Percentiles rank a stretch among this genome's conserved stretches.
Evolutionary conservation across 2,888 invertebrate species (phyloP).

Genomic region (Drosophila pegasa): DNA sequence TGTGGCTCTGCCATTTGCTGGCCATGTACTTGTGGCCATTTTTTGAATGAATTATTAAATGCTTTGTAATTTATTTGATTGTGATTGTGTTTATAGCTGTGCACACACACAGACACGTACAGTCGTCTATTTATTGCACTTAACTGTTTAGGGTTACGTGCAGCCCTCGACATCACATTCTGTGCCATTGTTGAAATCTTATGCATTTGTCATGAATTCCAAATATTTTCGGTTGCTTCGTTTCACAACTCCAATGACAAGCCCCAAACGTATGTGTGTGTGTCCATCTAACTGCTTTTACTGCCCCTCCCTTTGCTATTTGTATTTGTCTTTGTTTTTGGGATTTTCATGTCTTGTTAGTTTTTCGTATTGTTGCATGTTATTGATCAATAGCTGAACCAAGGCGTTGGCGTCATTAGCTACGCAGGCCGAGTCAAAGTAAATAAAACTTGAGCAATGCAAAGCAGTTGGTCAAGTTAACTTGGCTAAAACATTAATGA

Average conservation of each 20-base stretch:
- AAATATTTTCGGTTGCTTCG: conserved; percentile 74
- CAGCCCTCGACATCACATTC: conserved; percentile 17
- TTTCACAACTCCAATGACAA: conserved; percentile 50
- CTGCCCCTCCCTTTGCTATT: conserved; percentile 19
- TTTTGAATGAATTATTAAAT: conserved; percentile 80
- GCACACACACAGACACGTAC: background rate
- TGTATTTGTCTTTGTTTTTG: conserved; percentile 16
- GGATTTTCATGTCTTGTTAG: conserved; percentile 30
- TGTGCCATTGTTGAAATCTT: conserved; percentile 72
- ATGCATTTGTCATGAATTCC: conserved; percentile 79
- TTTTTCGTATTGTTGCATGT: conserved; percentile 51
- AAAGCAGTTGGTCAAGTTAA: background rate
- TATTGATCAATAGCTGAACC: conserved; percentile 73
- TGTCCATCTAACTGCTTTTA: conserved; percentile 48
- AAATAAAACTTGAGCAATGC: too few relatives aligned
- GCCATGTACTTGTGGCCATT: conserved; percentile 69
- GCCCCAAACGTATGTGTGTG: conserved; percentile 21
- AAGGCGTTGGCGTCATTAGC: conserved; percentile 58
- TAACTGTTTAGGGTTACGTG: conserved; percentile 71
- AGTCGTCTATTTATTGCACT: conserved; percentile 74
- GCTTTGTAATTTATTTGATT: conserved; percentile 81
- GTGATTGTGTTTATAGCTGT: conserved; percentile 67
- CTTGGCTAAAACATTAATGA: background rate
- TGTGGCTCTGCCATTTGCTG: conserved; percentile 38
- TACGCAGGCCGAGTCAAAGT: conserved; percentile 11